phyloP scores from a whole-genome alignment of 2,113 vertebrate species.

The Puntigrus tetrazona region DNA sequence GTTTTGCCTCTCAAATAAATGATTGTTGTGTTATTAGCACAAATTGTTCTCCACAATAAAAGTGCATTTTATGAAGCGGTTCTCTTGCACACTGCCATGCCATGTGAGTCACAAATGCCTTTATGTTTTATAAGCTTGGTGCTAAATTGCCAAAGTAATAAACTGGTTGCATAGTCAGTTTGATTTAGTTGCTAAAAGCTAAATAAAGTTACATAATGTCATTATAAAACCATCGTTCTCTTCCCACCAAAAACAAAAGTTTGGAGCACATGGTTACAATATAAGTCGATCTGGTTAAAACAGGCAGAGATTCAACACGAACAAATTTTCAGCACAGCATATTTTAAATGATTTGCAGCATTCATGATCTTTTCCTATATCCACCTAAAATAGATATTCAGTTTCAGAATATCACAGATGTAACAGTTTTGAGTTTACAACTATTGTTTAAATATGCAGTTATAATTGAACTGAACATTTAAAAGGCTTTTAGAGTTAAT shows the following conservation, averaged over 20 bases:
- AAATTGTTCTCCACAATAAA: not conserved
- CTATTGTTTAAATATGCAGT: not conserved
- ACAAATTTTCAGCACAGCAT: not conserved
- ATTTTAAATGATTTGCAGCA: conserved; percentile 1
- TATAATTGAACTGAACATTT: not conserved
- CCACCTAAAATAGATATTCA: not conserved
- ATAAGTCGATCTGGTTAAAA: not conserved
- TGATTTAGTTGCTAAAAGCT: not conserved
- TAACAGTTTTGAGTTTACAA: not conserved
- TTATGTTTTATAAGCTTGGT: not conserved
- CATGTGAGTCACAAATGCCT: not conserved
- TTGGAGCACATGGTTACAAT: not conserved
- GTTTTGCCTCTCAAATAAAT: not conserved
- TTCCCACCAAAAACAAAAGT: not conserved
- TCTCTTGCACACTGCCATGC: not conserved
- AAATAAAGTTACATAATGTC: not conserved
- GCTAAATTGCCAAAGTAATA: not conserved
- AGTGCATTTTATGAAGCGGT: not conserved
- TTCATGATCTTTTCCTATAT: not conserved
- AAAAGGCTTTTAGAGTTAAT: not conserved
- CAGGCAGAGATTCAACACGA: not conserved
- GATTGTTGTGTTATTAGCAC: no score
- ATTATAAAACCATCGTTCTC: not conserved
- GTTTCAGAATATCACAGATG: not conserved
- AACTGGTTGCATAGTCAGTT: not conserved